Base-by-base conservation (phyloP, 2,797 vertebrate species). In the Thaleichthys pacificus region DNA sequence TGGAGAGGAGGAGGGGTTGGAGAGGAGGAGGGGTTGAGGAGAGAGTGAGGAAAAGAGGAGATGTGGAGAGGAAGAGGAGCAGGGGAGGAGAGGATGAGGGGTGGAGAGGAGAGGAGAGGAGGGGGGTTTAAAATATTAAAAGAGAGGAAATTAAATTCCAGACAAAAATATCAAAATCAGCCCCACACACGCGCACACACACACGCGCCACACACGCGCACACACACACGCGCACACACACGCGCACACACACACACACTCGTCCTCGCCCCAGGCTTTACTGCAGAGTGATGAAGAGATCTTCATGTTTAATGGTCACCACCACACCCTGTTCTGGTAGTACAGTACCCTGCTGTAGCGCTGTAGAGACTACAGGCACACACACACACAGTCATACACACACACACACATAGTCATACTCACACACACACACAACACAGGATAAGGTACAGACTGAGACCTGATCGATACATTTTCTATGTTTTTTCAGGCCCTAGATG, bases 91-190 rank as follows among this genome's bases (percentile, higher is more conserved):
- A n/a, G n/a, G n/a, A n/a, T n/a, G n/a, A n/a, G n/a, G n/a, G n/a
- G n/a, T n/a, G n/a, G n/a, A n/a, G n/a, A n/a, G n/a, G n/a, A n/a
- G n/a, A n/a, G n/a, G n/a, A n/a, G n/a, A n/a, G n/a, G n/a, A n/a
- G n/a, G n/a, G n/a, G 69, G 71, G 66, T 12, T 71, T 91, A 83
- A 91, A 92, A 91, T 90, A 91, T 93, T 89, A 84, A 90, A 89
- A 78, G 79, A 80, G 81, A 91, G 91, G 87, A 93, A 92, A 93
- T 93, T 90, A 90, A 92, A 88, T 87, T 73, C 79, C 35, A 79
- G 87, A 85, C 75, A 82, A 90, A 93, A 92, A 91, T 91, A 89
- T 84, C 78, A 87, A 87, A 91, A 87, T 70, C 81, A 67, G 63
- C 56, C 42, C 47, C 42, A 32, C 30, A 32, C n/a, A n/a, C 30